phyloP scores from a whole-genome alignment of 2,888 invertebrate species.

The Leptothorax acervorum region DNA sequence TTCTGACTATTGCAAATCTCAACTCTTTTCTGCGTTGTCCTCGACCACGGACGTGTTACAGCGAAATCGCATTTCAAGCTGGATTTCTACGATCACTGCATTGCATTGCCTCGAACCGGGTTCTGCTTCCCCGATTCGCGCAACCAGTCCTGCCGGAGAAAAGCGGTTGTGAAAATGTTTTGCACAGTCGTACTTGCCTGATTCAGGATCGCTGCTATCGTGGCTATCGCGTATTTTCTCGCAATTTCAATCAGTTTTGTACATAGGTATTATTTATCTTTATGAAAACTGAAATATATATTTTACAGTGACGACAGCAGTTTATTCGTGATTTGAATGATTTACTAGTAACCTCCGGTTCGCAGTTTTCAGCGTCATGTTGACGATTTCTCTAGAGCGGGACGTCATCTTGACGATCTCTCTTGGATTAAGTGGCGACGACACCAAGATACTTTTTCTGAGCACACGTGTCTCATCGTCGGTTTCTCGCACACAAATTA shows the following conservation, averaged over 20 bases:
- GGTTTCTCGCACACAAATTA: constrained; percentile 70
- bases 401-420: neutral
- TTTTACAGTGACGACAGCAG: neutral
- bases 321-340: neutral
- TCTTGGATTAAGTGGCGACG: constrained; percentile 25
- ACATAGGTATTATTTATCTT: neutral
- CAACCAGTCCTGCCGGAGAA: constrained; percentile 78
- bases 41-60: constrained; percentile 55
- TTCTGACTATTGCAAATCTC: neutral
- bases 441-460: constrained; percentile 60
- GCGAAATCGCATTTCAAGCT: constrained; percentile 67
- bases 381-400: neutral
- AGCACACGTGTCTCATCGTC: constrained; percentile 67
- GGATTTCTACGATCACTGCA: constrained; percentile 64
- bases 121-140: constrained; percentile 76
- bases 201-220: constrained; percentile 60
- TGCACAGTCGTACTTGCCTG: constrained; percentile 57
- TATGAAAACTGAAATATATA: neutral
- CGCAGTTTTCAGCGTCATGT: neutral
- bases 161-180: constrained; percentile 82
- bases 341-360: neutral
- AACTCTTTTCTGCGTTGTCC: constrained; percentile 57
- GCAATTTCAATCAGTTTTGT: neutral
- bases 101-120: constrained; percentile 63
- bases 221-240: constrained; percentile 18